Conservation (phyloP, 1,140 invertebrate species). For the Pseudoatta argentina region DNA sequence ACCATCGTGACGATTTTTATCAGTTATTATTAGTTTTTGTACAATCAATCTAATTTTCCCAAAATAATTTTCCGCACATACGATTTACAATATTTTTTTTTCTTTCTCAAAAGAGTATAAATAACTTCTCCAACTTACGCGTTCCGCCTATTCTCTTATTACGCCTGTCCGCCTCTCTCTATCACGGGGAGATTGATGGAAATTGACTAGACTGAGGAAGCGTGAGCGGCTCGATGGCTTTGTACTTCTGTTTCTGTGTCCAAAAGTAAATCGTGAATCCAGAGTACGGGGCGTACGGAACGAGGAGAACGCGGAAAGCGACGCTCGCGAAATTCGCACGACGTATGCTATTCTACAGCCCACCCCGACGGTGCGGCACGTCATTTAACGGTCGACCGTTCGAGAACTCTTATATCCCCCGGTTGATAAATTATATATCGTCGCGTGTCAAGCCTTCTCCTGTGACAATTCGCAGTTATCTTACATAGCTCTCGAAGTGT, state of each 20-base stretch:
- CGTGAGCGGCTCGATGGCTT: not conserved
- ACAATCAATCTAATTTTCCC: not conserved
- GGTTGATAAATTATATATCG: conserved; percentile 32
- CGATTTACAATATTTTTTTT: not conserved
- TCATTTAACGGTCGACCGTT: conserved; percentile 50
- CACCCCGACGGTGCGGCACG: not conserved
- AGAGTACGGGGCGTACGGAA: conserved; percentile 1
- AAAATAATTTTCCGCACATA: not conserved
- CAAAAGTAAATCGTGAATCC: not conserved
- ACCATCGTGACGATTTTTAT: not conserved
- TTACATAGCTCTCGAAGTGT: conserved; percentile 10
- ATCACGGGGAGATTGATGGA: not conserved
- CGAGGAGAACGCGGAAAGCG: conserved; percentile 63
- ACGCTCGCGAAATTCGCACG: conserved; percentile 57
- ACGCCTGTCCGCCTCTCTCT: not conserved
- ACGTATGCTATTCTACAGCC: conserved; percentile 2
- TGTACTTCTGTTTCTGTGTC: not conserved
- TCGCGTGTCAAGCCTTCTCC: not conserved
- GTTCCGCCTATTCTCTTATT: conserved; percentile 4
- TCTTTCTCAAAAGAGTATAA: not conserved
- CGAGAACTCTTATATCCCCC: conserved; percentile 48
- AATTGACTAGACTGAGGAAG: not conserved
- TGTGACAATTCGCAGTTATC: conserved; percentile 38
- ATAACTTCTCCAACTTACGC: not conserved
- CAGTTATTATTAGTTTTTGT: not conserved